Conservation (phyloP, 2,797 vertebrate genomes). For the Cirrhinus mrigala region DNA sequence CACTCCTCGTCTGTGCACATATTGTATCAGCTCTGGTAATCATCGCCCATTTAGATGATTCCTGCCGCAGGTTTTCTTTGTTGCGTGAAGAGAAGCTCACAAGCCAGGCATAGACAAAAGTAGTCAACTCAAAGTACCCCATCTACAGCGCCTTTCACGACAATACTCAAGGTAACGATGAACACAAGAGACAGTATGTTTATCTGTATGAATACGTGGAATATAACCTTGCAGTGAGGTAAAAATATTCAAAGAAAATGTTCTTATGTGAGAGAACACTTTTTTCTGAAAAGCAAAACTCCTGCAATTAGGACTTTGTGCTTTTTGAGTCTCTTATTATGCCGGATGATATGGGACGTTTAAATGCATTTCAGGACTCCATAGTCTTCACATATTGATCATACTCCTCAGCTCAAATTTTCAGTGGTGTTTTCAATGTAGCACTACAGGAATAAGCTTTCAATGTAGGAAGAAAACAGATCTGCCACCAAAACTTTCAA, state of each 20-base stretch:
- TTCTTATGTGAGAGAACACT: constrained; percentile 6
- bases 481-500: neutral
- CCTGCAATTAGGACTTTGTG: neutral
- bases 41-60: neutral
- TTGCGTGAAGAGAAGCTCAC: neutral
- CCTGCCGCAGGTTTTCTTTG: neutral
- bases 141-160: neutral
- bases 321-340: neutral
- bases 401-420: neutral
- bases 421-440: neutral
- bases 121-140: neutral
- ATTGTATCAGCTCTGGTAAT: constrained; percentile 20
- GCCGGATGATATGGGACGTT: neutral
- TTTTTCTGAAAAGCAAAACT: neutral
- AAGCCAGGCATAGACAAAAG: constrained; percentile 20
- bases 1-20: constrained; percentile 1
- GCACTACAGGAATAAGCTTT: neutral
- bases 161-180: neutral
- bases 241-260: constrained; percentile 14
- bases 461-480: neutral
- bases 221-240: constrained; percentile 30
- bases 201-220: neutral
- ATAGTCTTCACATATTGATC: constrained; percentile 5
- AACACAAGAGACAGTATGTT: constrained; percentile 8
- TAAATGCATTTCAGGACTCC: neutral